Conservation (phyloP, 2,113 vertebrate species). For the zebrafish (Danio rerio) region DNA sequence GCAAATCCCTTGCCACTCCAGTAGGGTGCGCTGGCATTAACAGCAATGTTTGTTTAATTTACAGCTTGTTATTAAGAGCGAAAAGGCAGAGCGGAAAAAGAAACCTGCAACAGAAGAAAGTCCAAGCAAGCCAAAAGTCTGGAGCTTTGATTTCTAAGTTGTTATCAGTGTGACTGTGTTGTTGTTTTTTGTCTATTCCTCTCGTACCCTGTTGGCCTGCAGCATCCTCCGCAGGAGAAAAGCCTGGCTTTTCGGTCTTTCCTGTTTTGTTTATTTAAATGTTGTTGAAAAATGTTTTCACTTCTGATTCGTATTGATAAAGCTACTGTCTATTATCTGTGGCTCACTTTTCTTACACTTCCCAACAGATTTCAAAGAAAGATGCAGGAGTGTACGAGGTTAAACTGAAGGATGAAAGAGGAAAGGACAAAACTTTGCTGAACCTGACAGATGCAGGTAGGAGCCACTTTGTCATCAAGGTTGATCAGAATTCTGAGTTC, state of each 20-base stretch:
- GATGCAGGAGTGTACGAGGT: conserved; percentile 92
- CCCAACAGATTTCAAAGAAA: conserved; percentile 88
- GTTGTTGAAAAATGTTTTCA: conserved; percentile 10
- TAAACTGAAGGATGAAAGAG: conserved; percentile 89
- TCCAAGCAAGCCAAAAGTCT: conserved; percentile 76
- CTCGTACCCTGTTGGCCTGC: conserved; percentile 63
- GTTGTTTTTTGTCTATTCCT: conserved; percentile 55
- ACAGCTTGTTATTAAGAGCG: conserved; percentile 77
- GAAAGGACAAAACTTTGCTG: conserved; percentile 88
- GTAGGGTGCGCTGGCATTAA: conserved; percentile 66
- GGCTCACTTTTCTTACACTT: conserved; percentile 40
- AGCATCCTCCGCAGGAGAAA: conserved; percentile 72
- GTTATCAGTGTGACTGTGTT: conserved; percentile 51
- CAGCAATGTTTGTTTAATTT: conserved; percentile 75
- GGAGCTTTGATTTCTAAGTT: conserved; percentile 76
- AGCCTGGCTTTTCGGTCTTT: conserved; percentile 73
- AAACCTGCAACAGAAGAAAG: conserved; percentile 64
- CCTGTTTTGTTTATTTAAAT: conserved; percentile 57
- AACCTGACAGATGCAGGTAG: conserved; percentile 89
- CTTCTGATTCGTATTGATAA: conserved; percentile 2
- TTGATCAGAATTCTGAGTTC: conserved; percentile 17
- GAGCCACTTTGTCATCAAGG: not conserved
- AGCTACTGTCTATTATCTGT: conserved; percentile 14
- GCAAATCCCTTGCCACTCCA: conserved; percentile 51
- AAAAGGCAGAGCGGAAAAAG: conserved; percentile 66